Conservation (phyloP, 2,888 invertebrate genomes). For the Sympetrum striolatum region DNA sequence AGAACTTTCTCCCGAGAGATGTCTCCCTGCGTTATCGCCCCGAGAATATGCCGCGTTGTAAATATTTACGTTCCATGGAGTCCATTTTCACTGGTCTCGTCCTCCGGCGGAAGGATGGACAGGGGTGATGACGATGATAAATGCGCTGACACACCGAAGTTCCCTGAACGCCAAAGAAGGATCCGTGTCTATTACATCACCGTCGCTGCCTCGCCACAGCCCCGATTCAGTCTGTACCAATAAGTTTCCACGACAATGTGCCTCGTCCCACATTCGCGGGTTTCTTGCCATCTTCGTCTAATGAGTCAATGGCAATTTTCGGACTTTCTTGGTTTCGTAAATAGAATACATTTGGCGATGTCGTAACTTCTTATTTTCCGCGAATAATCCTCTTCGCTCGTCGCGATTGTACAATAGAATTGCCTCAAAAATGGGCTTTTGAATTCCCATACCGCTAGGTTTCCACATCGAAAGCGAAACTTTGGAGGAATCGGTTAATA, state of each 20-base stretch:
- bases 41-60: neutral
- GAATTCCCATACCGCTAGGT: neutral
- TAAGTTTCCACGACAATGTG: neutral
- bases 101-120: neutral
- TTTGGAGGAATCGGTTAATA: neutral
- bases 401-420: neutral
- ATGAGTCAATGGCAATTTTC: neutral
- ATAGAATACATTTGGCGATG: neutral
- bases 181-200: neutral
- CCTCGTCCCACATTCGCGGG: neutral
- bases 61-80: neutral
- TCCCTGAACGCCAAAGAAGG: neutral
- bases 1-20: neutral
- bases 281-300: neutral
- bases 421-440: neutral
- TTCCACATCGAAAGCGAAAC: neutral
- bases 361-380: neutral
- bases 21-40: neutral
- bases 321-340: neutral
- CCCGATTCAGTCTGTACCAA: neutral
- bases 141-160: neutral
- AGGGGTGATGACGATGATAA: neutral
- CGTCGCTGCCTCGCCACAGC: neutral
- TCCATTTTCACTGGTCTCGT: neutral
- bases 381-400: neutral